Evolutionary conservation across 2,797 vertebrate genomes (phyloP).

Genomic region (Octomys mimax): DNA sequence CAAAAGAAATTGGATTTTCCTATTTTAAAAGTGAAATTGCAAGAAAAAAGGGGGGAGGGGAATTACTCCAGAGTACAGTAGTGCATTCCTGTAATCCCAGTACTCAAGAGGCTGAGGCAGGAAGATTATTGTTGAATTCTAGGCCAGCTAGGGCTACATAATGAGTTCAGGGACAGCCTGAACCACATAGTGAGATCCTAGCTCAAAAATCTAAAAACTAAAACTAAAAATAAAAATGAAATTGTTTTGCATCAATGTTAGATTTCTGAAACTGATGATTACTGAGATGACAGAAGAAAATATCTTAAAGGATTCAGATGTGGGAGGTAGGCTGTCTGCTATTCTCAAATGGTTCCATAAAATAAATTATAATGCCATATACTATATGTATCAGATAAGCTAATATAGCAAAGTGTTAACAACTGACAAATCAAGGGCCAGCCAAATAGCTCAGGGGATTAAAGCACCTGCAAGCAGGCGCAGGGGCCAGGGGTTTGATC

Average conservation of each 20-base stretch:
- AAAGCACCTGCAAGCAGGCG: no score
- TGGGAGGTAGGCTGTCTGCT: background rate
- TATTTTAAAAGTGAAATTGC: slow-evolving; percentile 49
- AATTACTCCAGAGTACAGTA: background rate
- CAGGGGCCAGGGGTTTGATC: no score
- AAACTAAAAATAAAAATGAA: background rate
- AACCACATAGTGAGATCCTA: no score
- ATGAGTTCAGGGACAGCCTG: no score
- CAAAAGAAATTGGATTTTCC: slow-evolving; percentile 34
- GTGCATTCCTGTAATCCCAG: background rate
- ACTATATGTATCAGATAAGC: background rate
- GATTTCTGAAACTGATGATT: slow-evolving; percentile 21
- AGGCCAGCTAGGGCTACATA: background rate
- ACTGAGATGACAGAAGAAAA: background rate
- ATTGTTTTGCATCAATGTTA: background rate
- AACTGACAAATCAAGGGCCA: background rate
- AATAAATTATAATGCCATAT: background rate
- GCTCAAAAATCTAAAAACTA: no score
- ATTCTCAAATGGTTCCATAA: background rate
- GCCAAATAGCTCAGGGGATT: no score
- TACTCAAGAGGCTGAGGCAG: background rate
- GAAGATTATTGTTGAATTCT: background rate
- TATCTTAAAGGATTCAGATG: background rate
- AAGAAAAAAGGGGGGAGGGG: background rate
- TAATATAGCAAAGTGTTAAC: background rate